A percentile compares a stretch with the other conserved stretches of the same genome.
Evolutionary conservation across 2,797 vertebrate genomes (phyloP).

Genomic region (Argentina silus): DNA sequence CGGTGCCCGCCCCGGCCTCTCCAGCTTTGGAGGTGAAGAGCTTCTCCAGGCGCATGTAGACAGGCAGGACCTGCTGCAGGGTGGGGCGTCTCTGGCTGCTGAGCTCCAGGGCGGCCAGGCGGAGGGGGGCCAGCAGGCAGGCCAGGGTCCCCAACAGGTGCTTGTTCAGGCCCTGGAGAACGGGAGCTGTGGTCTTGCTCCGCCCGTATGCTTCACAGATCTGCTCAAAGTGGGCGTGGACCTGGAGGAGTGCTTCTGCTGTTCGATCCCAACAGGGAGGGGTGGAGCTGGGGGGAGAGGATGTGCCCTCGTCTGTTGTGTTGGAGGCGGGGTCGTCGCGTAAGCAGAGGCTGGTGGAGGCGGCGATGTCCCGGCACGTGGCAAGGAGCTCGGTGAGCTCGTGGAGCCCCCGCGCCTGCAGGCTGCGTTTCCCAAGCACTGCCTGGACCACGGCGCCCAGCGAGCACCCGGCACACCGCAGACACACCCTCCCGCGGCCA

Average conservation of each 20-base stretch:
- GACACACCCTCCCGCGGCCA: constrained; percentile 86
- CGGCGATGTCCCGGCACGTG: constrained; percentile 89
- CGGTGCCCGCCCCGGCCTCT: constrained; percentile 86
- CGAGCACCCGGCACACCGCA: constrained; percentile 93
- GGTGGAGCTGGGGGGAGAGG: constrained; percentile 77
- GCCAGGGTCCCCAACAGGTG: constrained; percentile 93
- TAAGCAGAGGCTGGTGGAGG: constrained; percentile 84
- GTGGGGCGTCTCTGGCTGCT: constrained; percentile 93
- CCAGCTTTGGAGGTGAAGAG: constrained; percentile 97
- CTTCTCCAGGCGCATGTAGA: constrained; percentile 96
- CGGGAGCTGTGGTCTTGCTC: constrained; percentile 90
- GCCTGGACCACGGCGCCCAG: constrained; percentile 94
- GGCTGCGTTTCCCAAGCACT: constrained; percentile 92
- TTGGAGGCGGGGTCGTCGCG: constrained; percentile 87
- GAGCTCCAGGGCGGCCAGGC: constrained; percentile 92
- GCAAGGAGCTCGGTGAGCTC: constrained; percentile 94
- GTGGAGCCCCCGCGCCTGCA: constrained; percentile 95
- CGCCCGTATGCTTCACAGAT: constrained; percentile 96
- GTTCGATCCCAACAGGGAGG: constrained; percentile 96
- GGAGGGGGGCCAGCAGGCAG: constrained; percentile 90
- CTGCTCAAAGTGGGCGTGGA: constrained; percentile 95
- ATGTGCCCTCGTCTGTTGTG: constrained; percentile 84
- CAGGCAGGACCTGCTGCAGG: constrained; percentile 94
- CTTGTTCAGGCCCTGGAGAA: constrained; percentile 97
- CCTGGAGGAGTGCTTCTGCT: constrained; percentile 92